Evolutionary conservation across 2,797 vertebrate species (phyloP).

Genomic region (Tauraco hartlaubi): DNA sequence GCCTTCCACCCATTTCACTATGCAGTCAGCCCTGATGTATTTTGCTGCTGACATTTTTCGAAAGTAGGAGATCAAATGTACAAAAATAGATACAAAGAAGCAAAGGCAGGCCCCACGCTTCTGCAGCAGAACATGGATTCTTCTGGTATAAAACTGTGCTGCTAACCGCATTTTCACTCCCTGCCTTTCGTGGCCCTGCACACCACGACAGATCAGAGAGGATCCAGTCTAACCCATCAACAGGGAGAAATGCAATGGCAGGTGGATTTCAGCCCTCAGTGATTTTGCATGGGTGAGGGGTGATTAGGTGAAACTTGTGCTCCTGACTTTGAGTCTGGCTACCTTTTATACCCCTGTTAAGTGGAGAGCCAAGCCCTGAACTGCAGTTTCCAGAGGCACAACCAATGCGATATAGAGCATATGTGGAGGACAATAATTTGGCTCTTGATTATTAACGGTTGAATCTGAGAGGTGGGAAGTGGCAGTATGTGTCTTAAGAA

Average conservation of each 20-base stretch:
- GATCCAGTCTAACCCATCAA: neutral
- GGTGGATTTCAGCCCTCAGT: neutral
- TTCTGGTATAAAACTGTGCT: neutral
- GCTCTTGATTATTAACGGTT: neutral
- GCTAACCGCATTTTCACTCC: neutral
- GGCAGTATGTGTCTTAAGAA: neutral
- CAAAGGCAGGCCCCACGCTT: neutral
- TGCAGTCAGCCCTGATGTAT: neutral
- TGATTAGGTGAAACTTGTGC: neutral
- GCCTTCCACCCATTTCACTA: conserved; percentile 22
- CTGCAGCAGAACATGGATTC: neutral
- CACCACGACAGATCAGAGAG: neutral
- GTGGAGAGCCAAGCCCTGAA: neutral
- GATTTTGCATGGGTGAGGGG: neutral
- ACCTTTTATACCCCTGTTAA: neutral
- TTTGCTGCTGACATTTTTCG: conserved; percentile 17
- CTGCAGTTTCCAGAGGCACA: neutral
- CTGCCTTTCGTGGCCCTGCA: neutral
- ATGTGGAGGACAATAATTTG: neutral
- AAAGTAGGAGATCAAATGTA: conserved; percentile 34
- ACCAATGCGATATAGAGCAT: neutral
- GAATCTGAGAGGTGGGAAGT: neutral
- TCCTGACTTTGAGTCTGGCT: neutral
- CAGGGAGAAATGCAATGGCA: neutral
- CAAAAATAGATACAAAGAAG: conserved; percentile 46